Percentiles rank a stretch among this genome's conserved stretches.
phyloP scores from a whole-genome alignment of 2,113 vertebrate species.

The Bubo scandiacus region DNA sequence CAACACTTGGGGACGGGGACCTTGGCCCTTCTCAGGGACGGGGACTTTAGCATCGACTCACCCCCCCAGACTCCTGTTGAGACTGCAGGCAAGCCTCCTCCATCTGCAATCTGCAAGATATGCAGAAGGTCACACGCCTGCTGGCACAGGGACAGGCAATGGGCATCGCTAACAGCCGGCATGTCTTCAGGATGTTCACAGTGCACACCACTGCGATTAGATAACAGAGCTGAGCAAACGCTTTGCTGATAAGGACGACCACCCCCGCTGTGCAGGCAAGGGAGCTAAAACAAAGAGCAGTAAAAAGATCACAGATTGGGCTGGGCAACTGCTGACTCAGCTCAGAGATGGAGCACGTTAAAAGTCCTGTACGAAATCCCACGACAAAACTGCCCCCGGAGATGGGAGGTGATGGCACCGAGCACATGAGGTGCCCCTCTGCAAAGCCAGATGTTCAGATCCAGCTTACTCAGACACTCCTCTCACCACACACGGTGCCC shows the following conservation, averaged over 20 bases:
- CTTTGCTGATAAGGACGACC: neutral
- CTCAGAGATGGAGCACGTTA: fast-evolving
- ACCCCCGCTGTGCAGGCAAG: neutral
- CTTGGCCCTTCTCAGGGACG: neutral
- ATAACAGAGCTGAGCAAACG: neutral
- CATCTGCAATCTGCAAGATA: neutral
- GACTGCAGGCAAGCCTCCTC: neutral
- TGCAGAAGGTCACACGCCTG: neutral
- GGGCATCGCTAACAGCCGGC: neutral
- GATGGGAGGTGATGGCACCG: fast-evolving
- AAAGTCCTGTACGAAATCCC: neutral
- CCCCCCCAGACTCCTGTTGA: neutral
- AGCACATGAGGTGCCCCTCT: fast-evolving
- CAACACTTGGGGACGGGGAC: neutral
- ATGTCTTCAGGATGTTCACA: neutral
- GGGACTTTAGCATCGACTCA: neutral
- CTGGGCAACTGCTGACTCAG: neutral
- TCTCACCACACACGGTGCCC: neutral
- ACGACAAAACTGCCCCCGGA: fast-evolving
- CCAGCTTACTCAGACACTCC: neutral
- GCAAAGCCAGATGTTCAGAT: neutral
- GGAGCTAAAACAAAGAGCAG: neutral
- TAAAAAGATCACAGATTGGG: neutral
- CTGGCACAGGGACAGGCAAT: neutral
- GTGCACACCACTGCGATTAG: neutral